These are phyloP conservation scores for Nomada flava DNA, from an alignment of 2,888 invertebrate species.

Conservation along the genomic window DNA sequence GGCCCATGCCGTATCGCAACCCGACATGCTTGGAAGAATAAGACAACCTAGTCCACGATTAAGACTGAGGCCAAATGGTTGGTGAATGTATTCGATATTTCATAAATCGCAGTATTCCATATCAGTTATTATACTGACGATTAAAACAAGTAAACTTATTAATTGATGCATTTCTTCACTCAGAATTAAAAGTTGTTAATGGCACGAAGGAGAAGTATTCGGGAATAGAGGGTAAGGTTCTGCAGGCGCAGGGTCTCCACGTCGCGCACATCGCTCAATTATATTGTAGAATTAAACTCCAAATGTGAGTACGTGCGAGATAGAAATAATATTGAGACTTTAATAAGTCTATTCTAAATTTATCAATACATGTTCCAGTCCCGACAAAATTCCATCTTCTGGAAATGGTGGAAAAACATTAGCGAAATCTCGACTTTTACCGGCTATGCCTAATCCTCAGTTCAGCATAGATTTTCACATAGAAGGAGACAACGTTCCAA, in stretches of 20 bases:
- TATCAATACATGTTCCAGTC: slow-evolving; percentile 75
- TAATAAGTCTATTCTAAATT: slow-evolving; percentile 22
- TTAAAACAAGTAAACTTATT: neutral
- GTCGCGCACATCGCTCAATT: slow-evolving; percentile 83
- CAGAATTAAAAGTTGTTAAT: slow-evolving; percentile 79
- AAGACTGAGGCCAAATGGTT: slow-evolving; percentile 78
- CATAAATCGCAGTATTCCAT: neutral
- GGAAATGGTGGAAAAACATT: slow-evolving; percentile 81
- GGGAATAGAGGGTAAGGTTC: slow-evolving; percentile 82
- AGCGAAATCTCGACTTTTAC: slow-evolving; percentile 84
- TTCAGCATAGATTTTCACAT: slow-evolving; percentile 84
- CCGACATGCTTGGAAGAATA: slow-evolving; percentile 80
- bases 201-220: slow-evolving; percentile 80
- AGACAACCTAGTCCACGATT: slow-evolving; percentile 79
- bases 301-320: slow-evolving; percentile 73
- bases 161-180: slow-evolving; percentile 36
- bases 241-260: slow-evolving; percentile 82
- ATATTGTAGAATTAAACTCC: slow-evolving; percentile 81
- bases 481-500: slow-evolving; percentile 82
- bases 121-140: neutral
- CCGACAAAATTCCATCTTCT: slow-evolving; percentile 76
- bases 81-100: neutral
- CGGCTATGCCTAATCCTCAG: slow-evolving; percentile 83
- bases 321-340: slow-evolving; percentile 5
- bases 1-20: slow-evolving; percentile 84